Base-by-base conservation (phyloP, 2,888 invertebrate species). In the Leptinotarsa tumamoca region DNA sequence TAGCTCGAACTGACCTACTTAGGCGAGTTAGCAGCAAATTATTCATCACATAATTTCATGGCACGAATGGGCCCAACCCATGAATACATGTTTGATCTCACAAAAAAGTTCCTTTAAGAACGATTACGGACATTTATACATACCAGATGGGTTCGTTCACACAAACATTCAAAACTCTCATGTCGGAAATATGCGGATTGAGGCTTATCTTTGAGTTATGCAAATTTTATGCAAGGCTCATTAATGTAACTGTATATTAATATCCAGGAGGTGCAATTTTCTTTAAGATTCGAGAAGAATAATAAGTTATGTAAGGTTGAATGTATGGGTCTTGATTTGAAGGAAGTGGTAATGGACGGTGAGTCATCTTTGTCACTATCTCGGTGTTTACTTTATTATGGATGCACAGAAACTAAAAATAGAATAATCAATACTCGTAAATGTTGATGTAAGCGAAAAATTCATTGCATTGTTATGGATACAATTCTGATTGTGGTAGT, bases 221-320 rank as follows among this genome's bases (percentile, higher is more conserved):
- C 33, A 63, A 63, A 63, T 63, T 43, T 63, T n/a, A 63, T 63
- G 33, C 63, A n/a, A 27, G 4, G 33, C 63, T n/a, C 63, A n/a
- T 63, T 63, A 63, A 63, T 43, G 43, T 63, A 63, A 63, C 63
- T 63, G 63, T 63, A 63, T 63, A 63, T 63, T 63, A 63, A 63
- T 63, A 27, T 33, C 27, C 27, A 43, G 14, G n/a, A 63, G 63
- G 63, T 63, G 63, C 63, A n/a, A 33, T 63, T 63, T 63, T 61
- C 61, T 33, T 63, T 27, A 10, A 63, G 33, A 33, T 43, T 63
- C 63, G 14, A 58, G 58, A 23, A 5, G 63, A n/a, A 63, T 63
- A 33, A 33, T 63, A 33, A 63, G 63, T 63, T 43, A 63, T 33
- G n/a, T 63, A 63, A 63, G 27, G 27, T 33, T 27, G n/a, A 63